These are phyloP conservation scores for Procavia capensis DNA, from an alignment of 2,113 vertebrate genomes.

Conservation along the genomic window DNA sequence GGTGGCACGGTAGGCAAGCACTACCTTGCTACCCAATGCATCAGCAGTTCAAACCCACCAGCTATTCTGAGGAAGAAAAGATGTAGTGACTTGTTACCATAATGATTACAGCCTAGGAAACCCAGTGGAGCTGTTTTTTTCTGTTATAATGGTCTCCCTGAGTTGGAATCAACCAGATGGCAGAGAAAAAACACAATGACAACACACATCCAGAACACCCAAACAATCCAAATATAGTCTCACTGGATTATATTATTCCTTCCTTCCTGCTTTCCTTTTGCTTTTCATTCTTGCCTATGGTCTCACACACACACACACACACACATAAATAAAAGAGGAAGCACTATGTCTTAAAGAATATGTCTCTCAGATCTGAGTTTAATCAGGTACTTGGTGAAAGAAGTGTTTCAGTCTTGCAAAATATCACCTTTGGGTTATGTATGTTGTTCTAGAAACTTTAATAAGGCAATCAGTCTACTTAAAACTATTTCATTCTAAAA, in stretches of 20 bases:
- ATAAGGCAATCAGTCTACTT: neutral
- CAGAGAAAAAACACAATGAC: neutral
- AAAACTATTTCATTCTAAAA: constrained; percentile 14
- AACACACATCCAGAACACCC: neutral
- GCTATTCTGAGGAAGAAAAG: neutral
- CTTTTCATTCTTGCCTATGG: neutral
- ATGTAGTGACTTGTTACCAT: neutral
- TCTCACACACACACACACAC: no score
- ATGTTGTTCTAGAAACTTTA: neutral
- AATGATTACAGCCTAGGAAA: neutral
- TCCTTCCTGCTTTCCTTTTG: neutral
- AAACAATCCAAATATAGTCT: neutral
- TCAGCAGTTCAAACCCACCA: neutral
- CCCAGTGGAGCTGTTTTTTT: neutral
- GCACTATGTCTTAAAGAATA: neutral
- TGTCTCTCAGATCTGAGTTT: neutral
- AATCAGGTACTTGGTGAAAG: neutral
- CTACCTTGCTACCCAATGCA: no score
- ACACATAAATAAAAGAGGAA: constrained; percentile 14
- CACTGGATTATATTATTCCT: neutral
- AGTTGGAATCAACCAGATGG: neutral
- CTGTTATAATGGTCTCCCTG: neutral
- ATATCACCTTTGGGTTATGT: neutral
- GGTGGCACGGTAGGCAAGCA: no score
- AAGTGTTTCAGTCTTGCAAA: constrained; percentile 35